Conservation (phyloP, 2,797 vertebrate species). For the Sebastolobus alascanus region DNA sequence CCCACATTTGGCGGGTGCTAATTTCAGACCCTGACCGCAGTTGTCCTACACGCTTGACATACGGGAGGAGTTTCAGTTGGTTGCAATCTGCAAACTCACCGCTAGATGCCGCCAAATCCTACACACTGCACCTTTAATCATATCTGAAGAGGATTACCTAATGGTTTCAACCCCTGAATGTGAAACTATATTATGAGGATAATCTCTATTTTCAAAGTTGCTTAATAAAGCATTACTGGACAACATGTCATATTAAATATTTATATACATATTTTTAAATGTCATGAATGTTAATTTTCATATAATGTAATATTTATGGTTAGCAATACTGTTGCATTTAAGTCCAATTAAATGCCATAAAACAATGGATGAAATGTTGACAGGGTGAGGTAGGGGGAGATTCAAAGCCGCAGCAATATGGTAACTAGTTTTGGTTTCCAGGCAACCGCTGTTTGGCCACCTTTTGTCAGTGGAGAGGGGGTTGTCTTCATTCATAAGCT, state of each 20-base stretch:
- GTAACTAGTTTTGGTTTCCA: conserved; percentile 70
- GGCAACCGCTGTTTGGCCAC: conserved; percentile 73
- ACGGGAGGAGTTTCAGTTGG: too few relatives aligned
- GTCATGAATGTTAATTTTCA: not conserved
- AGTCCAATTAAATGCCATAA: conserved; percentile 3
- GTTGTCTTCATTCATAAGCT: conserved; percentile 69
- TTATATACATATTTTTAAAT: not conserved
- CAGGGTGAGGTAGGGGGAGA: conserved; percentile 10
- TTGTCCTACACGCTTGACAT: too few relatives aligned
- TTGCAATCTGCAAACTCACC: too few relatives aligned
- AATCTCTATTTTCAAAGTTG: not conserved
- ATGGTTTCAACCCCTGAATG: not conserved
- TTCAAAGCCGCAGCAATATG: conserved; percentile 59
- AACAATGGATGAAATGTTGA: conserved; percentile 19
- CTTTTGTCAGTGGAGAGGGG: conserved; percentile 48
- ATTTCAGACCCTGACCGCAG: too few relatives aligned
- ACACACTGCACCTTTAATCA: too few relatives aligned
- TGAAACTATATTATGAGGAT: not conserved
- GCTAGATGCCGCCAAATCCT: too few relatives aligned
- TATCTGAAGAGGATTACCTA: not conserved
- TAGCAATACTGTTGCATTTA: not conserved
- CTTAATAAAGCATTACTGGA: not conserved
- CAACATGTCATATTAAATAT: not conserved
- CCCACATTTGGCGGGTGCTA: too few relatives aligned
- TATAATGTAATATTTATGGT: not conserved